Evolutionary conservation across 2,888 invertebrate species (phyloP).

Genomic region (Acanthosepion lycidas): DNA sequence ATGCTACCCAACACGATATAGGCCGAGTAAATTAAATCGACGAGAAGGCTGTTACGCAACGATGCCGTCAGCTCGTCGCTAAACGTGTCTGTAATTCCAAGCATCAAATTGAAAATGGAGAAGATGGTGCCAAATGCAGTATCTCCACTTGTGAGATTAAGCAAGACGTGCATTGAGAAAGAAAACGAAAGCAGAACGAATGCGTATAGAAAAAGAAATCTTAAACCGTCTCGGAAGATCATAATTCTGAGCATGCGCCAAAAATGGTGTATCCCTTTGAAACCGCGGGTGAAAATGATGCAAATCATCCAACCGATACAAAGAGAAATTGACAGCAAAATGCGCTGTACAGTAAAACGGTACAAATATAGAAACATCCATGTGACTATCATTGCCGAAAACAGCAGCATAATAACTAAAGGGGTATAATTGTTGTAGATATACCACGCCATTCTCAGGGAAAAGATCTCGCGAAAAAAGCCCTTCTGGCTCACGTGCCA

Average conservation of each 20-base stretch:
- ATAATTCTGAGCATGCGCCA: conserved; percentile 71
- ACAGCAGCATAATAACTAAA: conserved; percentile 56
- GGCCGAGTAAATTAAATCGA: conserved; percentile 64
- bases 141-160: conserved; percentile 62
- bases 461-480: background rate
- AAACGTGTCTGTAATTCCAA: conserved; percentile 70
- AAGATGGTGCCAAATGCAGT: conserved; percentile 66
- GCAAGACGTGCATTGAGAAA: conserved; percentile 68
- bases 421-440: conserved; percentile 47
- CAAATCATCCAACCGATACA: conserved; percentile 71
- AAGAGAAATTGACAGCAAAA: conserved; percentile 66
- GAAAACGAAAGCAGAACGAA: conserved; percentile 72
- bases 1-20: conserved; percentile 70
- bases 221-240: conserved; percentile 68
- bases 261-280: conserved; percentile 70
- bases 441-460: conserved; percentile 51
- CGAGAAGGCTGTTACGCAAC: too few species aligned
- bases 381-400: conserved; percentile 60
- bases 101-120: conserved; percentile 71
- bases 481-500: conserved; percentile 2
- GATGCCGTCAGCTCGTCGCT: conserved; percentile 59
- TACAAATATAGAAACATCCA: conserved; percentile 65
- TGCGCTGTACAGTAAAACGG: conserved; percentile 61
- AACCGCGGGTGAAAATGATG: conserved; percentile 71
- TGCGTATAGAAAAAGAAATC: conserved; percentile 70